Conservation (phyloP, 2,888 invertebrate genomes). For the Entomobrya multifasciata region DNA sequence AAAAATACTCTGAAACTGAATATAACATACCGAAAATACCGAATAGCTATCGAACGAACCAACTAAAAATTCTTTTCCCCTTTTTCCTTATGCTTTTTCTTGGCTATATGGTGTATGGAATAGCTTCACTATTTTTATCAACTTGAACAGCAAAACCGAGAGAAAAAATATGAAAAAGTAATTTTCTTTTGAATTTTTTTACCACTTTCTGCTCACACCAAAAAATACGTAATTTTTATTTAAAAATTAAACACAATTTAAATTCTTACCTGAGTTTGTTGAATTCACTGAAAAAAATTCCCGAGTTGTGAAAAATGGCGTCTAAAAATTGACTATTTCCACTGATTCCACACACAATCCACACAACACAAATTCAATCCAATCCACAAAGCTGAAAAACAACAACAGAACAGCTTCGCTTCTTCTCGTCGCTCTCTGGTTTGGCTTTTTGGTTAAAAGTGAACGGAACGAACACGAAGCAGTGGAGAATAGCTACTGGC, state of each 20-base stretch:
- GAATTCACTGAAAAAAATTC: conserved; percentile 30
- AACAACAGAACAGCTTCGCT: background rate
- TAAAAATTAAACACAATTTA: conserved; percentile 48
- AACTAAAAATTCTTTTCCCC: background rate
- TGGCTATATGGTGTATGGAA: too few relatives aligned
- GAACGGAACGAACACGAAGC: background rate
- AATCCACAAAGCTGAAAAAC: background rate
- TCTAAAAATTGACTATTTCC: background rate
- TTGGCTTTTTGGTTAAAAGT: background rate
- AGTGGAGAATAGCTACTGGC: background rate
- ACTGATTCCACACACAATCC: background rate
- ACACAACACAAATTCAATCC: background rate
- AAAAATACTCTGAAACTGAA: too few relatives aligned
- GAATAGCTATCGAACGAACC: background rate
- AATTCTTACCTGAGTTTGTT: conserved; percentile 49
- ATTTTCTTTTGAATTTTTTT: conserved; percentile 6
- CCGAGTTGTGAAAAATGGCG: background rate
- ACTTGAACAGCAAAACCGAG: too few relatives aligned
- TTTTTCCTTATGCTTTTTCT: background rate
- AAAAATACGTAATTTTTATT: background rate
- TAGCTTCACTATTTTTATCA: too few relatives aligned
- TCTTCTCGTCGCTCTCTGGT: background rate
- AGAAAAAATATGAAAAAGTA: background rate
- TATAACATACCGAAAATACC: background rate
- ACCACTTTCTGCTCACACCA: background rate